Base-by-base conservation (phyloP, 2,113 vertebrate species). In the Dasyprocta punctata region DNA sequence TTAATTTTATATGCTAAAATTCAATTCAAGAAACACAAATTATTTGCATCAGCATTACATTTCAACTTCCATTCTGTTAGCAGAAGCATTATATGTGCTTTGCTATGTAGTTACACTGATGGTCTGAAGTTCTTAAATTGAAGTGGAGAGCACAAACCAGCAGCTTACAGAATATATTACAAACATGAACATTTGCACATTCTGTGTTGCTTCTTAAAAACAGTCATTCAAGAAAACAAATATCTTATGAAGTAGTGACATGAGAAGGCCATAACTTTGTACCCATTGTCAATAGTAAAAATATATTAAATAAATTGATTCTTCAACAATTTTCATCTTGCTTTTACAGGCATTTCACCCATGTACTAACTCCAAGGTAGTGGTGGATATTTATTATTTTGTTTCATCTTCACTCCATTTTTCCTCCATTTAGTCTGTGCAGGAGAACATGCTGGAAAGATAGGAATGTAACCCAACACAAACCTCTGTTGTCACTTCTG, bases 1-100 rank as follows among this genome's bases (percentile, higher is more conserved):
- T 89, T 95, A 89, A 97, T 97, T 96, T 97, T 96, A 73, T 56
- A 69, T 44, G 56, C 92, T 95, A 84, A 93, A 95, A 87, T 88
- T 80, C 30, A 89, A 47, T 61, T 92, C 33, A 36, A 80, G 22
- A 30, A 77, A 56, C 77, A 58, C 47, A 60, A 71, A 90, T 96
- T 90, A 92, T 75, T 87, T 90, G 38, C 33, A 61, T 38, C 24
- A 63, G 36, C 2, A 17, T 33, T 92, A 58, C 90, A 91, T 86
- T 92, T 3, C 16, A 49, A 61, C 20, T 38, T 41, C 14, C 49
- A 22, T 58, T 38, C 60, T 38, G 24, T 65, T 89, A 47, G 8
- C 58, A 44, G 58, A 90, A 52, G 14, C 41, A 56, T n/a, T 47
- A 85, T 89, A 36, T 60, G 38, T 38, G 2, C 52, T 96, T 63